A percentile compares a stretch with the other conserved stretches of the same genome.
phyloP scores from a whole-genome alignment of 2,797 vertebrate genomes.

The Natrix natrix region DNA sequence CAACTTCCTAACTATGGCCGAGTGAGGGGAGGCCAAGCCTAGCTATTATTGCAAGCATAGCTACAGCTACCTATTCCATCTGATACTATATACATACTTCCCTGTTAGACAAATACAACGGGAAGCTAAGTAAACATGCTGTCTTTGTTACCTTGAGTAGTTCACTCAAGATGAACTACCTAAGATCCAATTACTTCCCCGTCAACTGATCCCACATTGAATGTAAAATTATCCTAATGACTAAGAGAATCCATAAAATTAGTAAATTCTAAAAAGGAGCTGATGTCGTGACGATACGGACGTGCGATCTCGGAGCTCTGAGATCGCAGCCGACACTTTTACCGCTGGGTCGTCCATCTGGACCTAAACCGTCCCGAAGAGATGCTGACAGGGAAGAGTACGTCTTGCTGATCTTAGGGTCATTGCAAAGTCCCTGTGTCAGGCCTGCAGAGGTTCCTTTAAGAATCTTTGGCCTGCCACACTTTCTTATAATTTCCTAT shows the following conservation, averaged over 20 bases:
- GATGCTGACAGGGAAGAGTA: too few relatives aligned
- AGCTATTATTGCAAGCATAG: not conserved
- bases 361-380: too few relatives aligned
- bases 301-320: too few relatives aligned
- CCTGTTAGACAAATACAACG: not conserved
- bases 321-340: too few relatives aligned
- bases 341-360: too few relatives aligned
- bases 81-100: not conserved
- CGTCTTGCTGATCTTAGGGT: too few relatives aligned
- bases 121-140: not conserved
- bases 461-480: too few relatives aligned
- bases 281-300: too few relatives aligned
- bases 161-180: not conserved
- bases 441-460: too few relatives aligned
- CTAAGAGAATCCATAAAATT: not conserved
- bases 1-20: not conserved
- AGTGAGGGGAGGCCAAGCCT: not conserved
- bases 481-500: too few relatives aligned
- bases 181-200: not conserved
- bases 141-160: not conserved
- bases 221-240: not conserved
- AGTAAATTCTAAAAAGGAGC: not conserved
- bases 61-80: not conserved
- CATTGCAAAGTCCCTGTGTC: too few relatives aligned
- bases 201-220: not conserved